Evolutionary conservation across 2,797 vertebrate species (phyloP).

Genomic region (Pteropus rufus): DNA sequence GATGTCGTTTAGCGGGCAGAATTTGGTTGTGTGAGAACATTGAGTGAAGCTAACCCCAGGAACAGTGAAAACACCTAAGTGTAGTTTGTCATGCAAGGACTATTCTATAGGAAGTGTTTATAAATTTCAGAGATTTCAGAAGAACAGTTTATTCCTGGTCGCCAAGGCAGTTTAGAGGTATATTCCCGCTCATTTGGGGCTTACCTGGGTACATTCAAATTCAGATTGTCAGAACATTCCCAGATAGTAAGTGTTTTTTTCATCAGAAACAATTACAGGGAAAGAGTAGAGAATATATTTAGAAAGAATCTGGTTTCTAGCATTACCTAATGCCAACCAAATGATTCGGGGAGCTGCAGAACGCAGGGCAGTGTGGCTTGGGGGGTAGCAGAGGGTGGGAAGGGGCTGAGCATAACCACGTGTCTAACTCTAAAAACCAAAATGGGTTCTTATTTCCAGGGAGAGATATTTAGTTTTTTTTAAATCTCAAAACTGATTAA

Average conservation of each 20-base stretch:
- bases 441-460: neutral
- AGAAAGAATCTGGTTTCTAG: slow-evolving; percentile 17
- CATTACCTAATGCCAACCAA: neutral
- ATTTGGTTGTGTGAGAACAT: neutral
- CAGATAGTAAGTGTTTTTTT: neutral
- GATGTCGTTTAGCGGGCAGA: neutral
- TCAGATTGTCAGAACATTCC: neutral
- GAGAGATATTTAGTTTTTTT: neutral
- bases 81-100: neutral
- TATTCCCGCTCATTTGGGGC: neutral
- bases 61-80: neutral
- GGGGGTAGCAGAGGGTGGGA: neutral
- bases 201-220: neutral
- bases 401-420: neutral
- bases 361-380: neutral
- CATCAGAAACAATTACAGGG: neutral
- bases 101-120: neutral
- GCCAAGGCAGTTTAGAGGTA: neutral
- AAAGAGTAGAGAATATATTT: neutral
- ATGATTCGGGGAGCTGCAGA: neutral
- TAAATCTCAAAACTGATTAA: slow-evolving; percentile 23
- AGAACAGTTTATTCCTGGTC: neutral
- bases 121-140: neutral
- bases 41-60: neutral
- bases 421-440: neutral